Conservation (phyloP, 2,888 invertebrate species). For the Drosophila barbarae region DNA sequence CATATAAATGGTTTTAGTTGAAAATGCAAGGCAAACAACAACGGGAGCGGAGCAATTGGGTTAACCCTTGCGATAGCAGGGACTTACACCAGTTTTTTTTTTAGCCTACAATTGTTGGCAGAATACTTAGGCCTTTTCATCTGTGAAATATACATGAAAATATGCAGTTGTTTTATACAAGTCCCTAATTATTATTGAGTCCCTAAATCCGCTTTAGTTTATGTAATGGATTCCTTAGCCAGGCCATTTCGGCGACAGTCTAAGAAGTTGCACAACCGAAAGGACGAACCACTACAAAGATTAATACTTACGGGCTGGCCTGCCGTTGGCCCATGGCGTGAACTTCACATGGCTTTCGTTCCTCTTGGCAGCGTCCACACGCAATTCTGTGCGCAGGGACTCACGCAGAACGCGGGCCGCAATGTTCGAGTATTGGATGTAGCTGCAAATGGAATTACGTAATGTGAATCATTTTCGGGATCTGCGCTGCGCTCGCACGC, state of each 20-base stretch:
- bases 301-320: slow-evolving; percentile 87
- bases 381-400: slow-evolving; percentile 88
- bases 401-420: slow-evolving; percentile 91
- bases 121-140: slow-evolving; percentile 53
- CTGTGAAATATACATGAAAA: slow-evolving; percentile 52
- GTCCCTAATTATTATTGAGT: neutral
- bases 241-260: neutral
- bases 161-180: neutral
- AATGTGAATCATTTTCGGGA: slow-evolving; percentile 34
- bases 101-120: slow-evolving; percentile 6
- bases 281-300: neutral
- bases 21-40: slow-evolving; percentile 8
- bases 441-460: slow-evolving; percentile 82
- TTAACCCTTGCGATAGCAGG: slow-evolving; percentile 19
- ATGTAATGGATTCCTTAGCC: slow-evolving; percentile 6
- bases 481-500: neutral
- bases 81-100: slow-evolving; percentile 56
- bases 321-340: slow-evolving; percentile 94
- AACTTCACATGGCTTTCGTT: slow-evolving; percentile 88
- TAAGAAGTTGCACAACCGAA: slow-evolving; percentile 27
- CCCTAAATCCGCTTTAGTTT: slow-evolving; percentile 2
- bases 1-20: neutral
- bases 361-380: slow-evolving; percentile 87
- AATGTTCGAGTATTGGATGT: slow-evolving; percentile 97
- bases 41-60: slow-evolving; percentile 12